Percentiles rank a stretch among this genome's conserved stretches.
These are phyloP conservation scores for Eptatretus atami DNA, from an alignment of 2,797 vertebrate genomes.

Conservation along the genomic window DNA sequence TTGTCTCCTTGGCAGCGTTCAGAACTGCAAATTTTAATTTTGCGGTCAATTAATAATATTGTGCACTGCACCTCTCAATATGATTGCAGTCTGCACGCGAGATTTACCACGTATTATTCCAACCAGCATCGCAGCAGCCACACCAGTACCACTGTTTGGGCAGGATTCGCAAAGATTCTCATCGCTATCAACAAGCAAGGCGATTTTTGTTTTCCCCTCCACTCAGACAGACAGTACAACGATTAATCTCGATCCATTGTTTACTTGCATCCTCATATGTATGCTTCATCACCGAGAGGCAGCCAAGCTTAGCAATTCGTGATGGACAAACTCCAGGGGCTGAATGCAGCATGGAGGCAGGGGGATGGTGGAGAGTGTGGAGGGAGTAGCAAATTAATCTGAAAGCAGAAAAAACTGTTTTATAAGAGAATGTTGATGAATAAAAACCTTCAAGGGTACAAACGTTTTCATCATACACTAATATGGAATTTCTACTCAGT, in stretches of 20 bases:
- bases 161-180: background rate
- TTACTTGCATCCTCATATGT: slow-evolving; percentile 16
- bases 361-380: too few relatives aligned
- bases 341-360: slow-evolving; percentile 9
- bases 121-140: too few relatives aligned
- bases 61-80: too few relatives aligned
- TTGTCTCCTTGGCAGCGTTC: slow-evolving; percentile 22
- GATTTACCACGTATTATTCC: too few relatives aligned
- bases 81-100: too few relatives aligned
- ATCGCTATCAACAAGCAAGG: background rate
- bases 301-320: slow-evolving; percentile 31
- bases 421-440: background rate
- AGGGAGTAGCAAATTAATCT: too few relatives aligned
- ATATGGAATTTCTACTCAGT: slow-evolving; percentile 6
- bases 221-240: background rate
- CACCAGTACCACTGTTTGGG: too few relatives aligned
- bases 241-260: background rate
- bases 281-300: slow-evolving; percentile 29
- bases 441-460: too few relatives aligned
- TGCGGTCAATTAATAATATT: too few relatives aligned
- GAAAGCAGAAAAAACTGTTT: slow-evolving; percentile 5
- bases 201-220: background rate
- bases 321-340: slow-evolving; percentile 33
- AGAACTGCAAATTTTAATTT: slow-evolving; percentile 16
- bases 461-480: background rate